phyloP scores from a whole-genome alignment of 2,113 vertebrate genomes.

The Callochromis pleurospilus region DNA sequence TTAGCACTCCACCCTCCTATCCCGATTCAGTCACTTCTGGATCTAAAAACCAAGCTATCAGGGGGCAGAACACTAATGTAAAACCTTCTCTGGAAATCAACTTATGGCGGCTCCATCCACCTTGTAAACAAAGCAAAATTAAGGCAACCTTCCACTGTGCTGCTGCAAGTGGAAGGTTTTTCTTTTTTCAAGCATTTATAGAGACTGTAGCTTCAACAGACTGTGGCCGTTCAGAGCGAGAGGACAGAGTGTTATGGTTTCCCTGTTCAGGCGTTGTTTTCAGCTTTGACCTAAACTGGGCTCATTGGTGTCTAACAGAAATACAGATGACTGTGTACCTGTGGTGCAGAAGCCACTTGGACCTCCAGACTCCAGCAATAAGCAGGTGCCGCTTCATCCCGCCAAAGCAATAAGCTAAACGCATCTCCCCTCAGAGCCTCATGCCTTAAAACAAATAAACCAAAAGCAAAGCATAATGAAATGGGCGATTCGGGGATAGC shows the following conservation, averaged over 20 bases:
- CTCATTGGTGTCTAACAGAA: neutral
- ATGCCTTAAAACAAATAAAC: slow-evolving; percentile 45
- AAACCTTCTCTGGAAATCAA: neutral
- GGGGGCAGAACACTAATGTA: fast-evolving
- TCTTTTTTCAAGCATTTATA: neutral
- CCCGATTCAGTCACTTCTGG: neutral
- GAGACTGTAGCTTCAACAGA: neutral
- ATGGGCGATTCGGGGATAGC: slow-evolving; percentile 30
- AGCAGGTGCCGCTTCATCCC: neutral
- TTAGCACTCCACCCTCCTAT: neutral
- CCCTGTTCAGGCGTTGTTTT: neutral
- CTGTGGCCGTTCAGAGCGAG: neutral
- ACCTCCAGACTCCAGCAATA: slow-evolving; percentile 11
- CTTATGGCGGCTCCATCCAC: fast-evolving
- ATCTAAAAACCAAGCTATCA: neutral
- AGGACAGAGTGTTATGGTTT: neutral
- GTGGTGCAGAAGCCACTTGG: neutral
- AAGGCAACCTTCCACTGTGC: neutral
- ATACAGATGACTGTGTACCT: neutral
- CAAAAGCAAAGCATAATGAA: slow-evolving; percentile 33
- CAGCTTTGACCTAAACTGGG: neutral
- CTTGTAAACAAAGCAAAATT: neutral
- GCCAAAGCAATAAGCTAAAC: slow-evolving; percentile 38
- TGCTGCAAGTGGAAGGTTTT: neutral
- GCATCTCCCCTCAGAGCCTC: neutral